phyloP scores from a whole-genome alignment of 2,888 invertebrate species.

The Lasioglossum zephyrum region DNA sequence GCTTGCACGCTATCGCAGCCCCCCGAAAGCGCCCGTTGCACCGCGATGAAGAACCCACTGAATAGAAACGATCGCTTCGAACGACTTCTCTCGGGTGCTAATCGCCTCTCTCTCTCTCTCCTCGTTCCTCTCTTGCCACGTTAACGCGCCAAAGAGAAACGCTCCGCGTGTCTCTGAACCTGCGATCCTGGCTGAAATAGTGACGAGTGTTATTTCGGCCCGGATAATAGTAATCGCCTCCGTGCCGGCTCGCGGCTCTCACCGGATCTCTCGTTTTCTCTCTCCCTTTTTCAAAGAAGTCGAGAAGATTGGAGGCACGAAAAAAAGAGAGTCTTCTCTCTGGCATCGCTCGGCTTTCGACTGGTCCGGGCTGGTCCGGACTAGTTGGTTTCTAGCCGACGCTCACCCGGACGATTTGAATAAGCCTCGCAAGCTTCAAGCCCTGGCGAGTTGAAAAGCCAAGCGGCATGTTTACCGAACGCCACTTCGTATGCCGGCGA shows the following conservation, averaged over 20 bases:
- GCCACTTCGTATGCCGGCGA: conserved; percentile 78
- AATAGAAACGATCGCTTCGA: conserved; percentile 16
- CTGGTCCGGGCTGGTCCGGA: neutral
- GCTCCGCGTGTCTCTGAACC: neutral
- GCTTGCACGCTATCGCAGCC: conserved; percentile 23
- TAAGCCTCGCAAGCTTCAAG: conserved; percentile 73
- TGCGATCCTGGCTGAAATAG: conserved; percentile 6
- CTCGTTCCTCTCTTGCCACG: neutral
- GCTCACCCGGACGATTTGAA: conserved; percentile 72
- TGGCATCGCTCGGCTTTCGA: neutral
- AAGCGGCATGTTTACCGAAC: conserved; percentile 76
- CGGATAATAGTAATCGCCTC: conserved; percentile 44
- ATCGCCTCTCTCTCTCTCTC: neutral
- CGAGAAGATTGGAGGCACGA: conserved; percentile 16
- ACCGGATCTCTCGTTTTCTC: neutral
- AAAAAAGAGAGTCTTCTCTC: conserved; percentile 1
- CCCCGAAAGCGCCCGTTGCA: conserved; percentile 1
- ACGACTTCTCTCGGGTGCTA: conserved; percentile 20
- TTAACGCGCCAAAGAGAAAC: neutral
- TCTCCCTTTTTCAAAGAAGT: conserved; percentile 22
- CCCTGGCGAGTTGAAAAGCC: conserved; percentile 74
- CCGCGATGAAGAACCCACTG: neutral
- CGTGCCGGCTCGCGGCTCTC: conserved; percentile 13
- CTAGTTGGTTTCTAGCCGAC: neutral
- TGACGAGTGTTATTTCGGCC: conserved; percentile 29